Evolutionary conservation across 1,140 invertebrate genomes (phyloP), one percentile per base, ranked within the genome.

Genomic region (Panagrolaimus sp.): DNA sequence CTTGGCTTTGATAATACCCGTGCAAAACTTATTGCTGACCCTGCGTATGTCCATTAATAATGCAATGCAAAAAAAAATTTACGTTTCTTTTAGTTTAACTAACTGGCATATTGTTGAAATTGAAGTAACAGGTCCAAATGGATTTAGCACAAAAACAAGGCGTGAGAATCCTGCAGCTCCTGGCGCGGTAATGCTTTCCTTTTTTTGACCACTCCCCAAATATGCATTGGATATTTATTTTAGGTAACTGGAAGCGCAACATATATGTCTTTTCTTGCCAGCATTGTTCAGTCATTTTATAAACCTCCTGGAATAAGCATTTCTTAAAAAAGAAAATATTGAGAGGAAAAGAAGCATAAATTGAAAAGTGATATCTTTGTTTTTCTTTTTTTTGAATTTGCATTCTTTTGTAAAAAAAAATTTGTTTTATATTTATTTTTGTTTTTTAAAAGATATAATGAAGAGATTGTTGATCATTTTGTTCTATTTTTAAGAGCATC

Each of bases 101-200:
- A 84, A 88, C 67, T 87, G 86, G 84, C 88, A 89, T 77, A 83
- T 88, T 25, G 86, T 89, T 9, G 86, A 88, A 78, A 84, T 88
- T 42, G 87, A 87, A 57, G 85, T 85, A 1, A 85, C 80, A 70
- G 88, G 88, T 45, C 84, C 84, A 25, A 75, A 79, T 63, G 79
- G 82, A 57, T 88, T 88, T 71, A 81, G 84, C 70, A 85, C 86
- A 4, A 83, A 84, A 43, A 87, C 87, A 7, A 81, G 84, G 1
- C 76, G 88, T 47, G 83, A 81, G 61, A 89, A 88, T 78, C 88
- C 88, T 13, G 87, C 88, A n/a, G 71, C 80, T 42, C 64, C 83
- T 1, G 87, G 87, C 23, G 84, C 81, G 42, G 87, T 88, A 0
- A 88, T 87, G 7, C 82, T 48, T 86, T 75, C 31, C 64, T 44